Percentiles rank a stretch among this genome's conserved stretches.
Evolutionary conservation across 2,113 vertebrate genomes (phyloP).

Genomic region (Callorhinus ursinus): DNA sequence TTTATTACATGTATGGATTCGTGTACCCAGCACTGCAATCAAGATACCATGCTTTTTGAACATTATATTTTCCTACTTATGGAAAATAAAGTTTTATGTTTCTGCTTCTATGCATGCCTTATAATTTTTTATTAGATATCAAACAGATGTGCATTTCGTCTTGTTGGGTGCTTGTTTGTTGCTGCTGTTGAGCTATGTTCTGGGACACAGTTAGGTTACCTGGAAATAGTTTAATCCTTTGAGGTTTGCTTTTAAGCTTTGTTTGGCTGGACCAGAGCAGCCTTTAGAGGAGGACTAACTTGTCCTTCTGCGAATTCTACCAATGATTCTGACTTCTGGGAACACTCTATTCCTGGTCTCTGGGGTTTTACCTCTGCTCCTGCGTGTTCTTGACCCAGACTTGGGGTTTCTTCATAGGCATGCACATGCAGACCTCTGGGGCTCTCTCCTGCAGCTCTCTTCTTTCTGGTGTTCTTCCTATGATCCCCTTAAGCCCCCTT

Average conservation of each 20-base stretch:
- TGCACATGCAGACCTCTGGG: neutral
- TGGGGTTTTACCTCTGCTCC: neutral
- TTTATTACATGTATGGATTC: neutral
- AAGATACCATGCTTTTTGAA: neutral
- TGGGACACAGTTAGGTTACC: neutral
- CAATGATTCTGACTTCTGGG: neutral
- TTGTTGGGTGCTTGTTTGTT: neutral
- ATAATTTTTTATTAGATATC: neutral
- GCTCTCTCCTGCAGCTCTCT: too few relatives aligned
- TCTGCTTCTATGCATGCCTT: neutral
- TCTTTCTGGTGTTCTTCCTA: neutral
- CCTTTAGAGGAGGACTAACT: neutral
- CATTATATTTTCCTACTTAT: neutral
- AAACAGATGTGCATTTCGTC: neutral
- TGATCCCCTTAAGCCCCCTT: neutral
- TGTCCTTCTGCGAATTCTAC: neutral
- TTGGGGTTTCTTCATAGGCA: fast-evolving
- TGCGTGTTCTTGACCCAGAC: neutral
- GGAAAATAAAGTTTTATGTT: neutral
- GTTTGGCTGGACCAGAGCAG: neutral
- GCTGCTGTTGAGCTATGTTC: neutral
- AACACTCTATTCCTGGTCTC: neutral
- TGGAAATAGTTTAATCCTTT: neutral
- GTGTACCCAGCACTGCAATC: neutral
- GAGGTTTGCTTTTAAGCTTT: neutral